Conservation (phyloP, 2,113 vertebrate genomes). For the Gobiocypris rarus region DNA sequence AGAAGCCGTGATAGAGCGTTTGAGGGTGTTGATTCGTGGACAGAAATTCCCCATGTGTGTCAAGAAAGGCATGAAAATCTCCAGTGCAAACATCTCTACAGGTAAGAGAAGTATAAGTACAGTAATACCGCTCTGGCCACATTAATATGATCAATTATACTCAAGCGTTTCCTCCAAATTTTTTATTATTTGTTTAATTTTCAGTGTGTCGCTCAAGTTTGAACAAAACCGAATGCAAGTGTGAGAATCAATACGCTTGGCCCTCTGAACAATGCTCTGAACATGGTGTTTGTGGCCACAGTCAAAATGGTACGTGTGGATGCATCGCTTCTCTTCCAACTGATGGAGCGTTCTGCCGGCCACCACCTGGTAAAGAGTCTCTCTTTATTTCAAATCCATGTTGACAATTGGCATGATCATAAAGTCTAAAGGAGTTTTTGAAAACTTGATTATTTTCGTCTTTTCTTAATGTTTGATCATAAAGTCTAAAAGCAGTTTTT, state of each 20-base stretch:
- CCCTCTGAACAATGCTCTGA: background rate
- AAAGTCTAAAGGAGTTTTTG: too few species aligned
- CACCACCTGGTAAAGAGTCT: too few species aligned
- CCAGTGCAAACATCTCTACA: background rate
- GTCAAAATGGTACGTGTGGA: background rate
- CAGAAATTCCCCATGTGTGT: background rate
- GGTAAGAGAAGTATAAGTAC: background rate
- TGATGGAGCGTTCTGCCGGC: background rate
- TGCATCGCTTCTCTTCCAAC: background rate
- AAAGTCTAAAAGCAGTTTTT: too few species aligned
- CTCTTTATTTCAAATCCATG: too few species aligned
- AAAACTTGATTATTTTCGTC: too few species aligned
- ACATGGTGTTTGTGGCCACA: background rate
- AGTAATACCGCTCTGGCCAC: background rate
- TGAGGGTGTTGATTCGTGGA: background rate
- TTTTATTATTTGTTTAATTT: background rate
- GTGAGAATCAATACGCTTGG: background rate
- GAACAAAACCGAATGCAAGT: background rate
- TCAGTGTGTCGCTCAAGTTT: background rate
- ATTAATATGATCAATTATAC: too few species aligned
- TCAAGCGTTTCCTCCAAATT: too few species aligned
- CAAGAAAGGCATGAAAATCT: background rate
- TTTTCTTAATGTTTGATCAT: too few species aligned
- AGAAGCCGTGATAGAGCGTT: background rate
- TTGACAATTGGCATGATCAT: too few species aligned